A percentile compares a stretch with the other conserved stretches of the same genome.
phyloP scores from a whole-genome alignment of 1,140 invertebrate species.

The Tribolium madens region DNA sequence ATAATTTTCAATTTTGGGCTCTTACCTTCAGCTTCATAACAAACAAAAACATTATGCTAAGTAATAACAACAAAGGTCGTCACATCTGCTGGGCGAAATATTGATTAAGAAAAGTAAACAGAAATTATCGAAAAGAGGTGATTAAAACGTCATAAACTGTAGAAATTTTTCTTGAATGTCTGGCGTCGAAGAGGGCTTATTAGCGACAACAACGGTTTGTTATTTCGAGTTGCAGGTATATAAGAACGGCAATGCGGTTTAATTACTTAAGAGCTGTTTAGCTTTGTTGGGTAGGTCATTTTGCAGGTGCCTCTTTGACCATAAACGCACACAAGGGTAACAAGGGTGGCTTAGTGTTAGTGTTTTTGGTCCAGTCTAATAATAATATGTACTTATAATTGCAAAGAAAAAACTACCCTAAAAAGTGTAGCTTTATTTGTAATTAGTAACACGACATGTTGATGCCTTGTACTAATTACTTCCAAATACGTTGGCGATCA shows the following conservation, averaged over 20 bases:
- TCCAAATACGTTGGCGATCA: not conserved
- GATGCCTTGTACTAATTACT: not conserved
- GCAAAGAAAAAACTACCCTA: no score
- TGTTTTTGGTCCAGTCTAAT: not conserved
- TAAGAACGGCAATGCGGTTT: not conserved
- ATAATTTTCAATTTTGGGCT: not conserved
- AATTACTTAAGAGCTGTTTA: not conserved
- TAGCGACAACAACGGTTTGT: not conserved
- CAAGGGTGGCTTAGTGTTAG: not conserved
- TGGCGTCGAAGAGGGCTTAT: not conserved
- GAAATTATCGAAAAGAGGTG: not conserved
- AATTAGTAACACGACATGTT: not conserved
- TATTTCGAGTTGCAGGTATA: not conserved
- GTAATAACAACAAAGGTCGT: not conserved
- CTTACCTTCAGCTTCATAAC: not conserved
- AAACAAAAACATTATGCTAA: not conserved
- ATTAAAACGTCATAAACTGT: not conserved
- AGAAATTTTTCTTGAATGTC: not conserved
- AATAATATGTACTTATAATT: no score
- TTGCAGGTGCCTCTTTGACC: not conserved
- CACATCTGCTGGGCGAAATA: not conserved
- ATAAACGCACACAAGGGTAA: not conserved
- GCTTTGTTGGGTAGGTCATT: not conserved
- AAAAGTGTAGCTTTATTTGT: not conserved
- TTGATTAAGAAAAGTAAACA: constrained; percentile 1